Conservation (phyloP, 2,888 invertebrate genomes). For the Leptinotarsa tumamoca region DNA sequence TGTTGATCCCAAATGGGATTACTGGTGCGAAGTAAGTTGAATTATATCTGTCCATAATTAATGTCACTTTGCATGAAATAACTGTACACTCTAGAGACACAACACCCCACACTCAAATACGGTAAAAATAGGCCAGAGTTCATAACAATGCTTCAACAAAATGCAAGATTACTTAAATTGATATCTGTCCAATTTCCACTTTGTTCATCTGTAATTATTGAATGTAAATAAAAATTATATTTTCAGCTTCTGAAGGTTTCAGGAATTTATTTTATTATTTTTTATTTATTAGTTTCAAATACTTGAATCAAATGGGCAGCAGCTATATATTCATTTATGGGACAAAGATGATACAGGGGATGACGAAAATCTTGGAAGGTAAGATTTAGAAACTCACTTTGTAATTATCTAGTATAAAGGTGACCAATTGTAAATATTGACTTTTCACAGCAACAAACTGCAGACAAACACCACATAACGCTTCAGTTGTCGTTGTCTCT, state of each 20-base stretch:
- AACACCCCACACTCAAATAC: conserved; percentile 36
- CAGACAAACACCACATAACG: conserved; percentile 29
- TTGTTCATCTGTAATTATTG: background rate
- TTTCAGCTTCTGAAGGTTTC: background rate
- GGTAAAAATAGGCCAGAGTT: background rate
- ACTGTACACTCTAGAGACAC: conserved; percentile 30
- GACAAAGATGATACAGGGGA: conserved; percentile 89
- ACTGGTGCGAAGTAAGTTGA: conserved; percentile 91
- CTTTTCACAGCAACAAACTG: conserved; percentile 22
- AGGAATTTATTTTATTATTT: conserved; percentile 29
- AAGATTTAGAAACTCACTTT: conserved; percentile 60
- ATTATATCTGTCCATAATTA: background rate
- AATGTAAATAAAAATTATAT: background rate
- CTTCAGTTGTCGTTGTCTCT: conserved; percentile 5
- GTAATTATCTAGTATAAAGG: background rate
- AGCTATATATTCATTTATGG: conserved; percentile 80
- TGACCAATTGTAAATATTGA: background rate
- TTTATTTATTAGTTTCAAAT: conserved; percentile 63
- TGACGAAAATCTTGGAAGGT: conserved; percentile 92
- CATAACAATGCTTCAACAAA: background rate
- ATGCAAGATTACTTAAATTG: background rate
- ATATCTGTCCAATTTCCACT: conserved; percentile 16
- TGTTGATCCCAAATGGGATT: conserved; percentile 97
- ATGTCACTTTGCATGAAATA: conserved; percentile 10
- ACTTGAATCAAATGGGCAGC: conserved; percentile 78